Percentiles rank a stretch among this genome's conserved stretches.
Conservation (phyloP, 2,888 invertebrate species). For the Pseudococcus viburni region DNA sequence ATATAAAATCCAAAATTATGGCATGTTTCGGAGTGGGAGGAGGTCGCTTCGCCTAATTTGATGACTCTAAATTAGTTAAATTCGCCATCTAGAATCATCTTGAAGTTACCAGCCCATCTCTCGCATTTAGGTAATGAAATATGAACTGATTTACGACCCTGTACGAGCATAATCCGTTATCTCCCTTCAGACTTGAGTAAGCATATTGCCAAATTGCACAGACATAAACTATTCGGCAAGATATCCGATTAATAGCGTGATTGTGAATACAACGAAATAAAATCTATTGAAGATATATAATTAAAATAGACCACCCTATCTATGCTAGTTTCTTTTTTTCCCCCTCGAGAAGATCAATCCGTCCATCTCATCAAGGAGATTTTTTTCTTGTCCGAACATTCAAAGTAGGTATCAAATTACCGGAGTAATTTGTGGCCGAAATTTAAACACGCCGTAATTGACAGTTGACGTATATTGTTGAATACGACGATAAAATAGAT, state of each 20-base stretch:
- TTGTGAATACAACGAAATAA: not conserved
- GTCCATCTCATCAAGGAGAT: not conserved
- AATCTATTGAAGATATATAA: not conserved
- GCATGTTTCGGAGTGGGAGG: too few species aligned
- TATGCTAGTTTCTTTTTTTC: not conserved
- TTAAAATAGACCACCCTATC: conserved; percentile 29
- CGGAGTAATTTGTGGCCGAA: conserved; percentile 36
- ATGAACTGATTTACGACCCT: not conserved
- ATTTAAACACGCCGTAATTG: conserved; percentile 40
- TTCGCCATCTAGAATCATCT: not conserved
- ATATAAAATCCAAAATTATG: too few species aligned
- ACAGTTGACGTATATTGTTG: conserved; percentile 48
- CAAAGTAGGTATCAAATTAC: conserved; percentile 12
- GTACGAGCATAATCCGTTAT: not conserved
- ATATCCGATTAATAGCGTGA: conserved; percentile 20
- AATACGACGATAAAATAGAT: conserved; percentile 26
- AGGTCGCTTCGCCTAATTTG: too few species aligned
- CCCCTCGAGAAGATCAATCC: not conserved
- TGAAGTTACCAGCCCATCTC: too few species aligned
- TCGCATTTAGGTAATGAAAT: not conserved
- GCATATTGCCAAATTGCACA: not conserved
- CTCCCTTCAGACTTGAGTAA: not conserved
- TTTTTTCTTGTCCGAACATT: not conserved
- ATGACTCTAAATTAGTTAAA: not conserved
- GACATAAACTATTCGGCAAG: not conserved